A percentile compares a stretch with the other conserved stretches of the same genome.
These are phyloP conservation scores for Machaerirhynchus nigripectus DNA, from an alignment of 2,113 vertebrate genomes.

Conservation along the genomic window DNA sequence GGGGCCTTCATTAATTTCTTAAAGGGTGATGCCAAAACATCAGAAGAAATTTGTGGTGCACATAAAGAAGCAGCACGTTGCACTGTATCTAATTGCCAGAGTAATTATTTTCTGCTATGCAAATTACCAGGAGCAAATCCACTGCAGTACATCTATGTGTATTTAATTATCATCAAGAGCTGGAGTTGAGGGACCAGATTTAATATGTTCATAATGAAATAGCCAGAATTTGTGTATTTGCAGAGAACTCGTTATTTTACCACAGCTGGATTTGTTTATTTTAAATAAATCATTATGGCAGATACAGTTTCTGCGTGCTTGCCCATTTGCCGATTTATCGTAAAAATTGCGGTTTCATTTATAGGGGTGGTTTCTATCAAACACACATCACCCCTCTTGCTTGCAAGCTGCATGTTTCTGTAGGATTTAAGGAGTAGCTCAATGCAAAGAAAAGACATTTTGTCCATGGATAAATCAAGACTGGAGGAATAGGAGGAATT, in stretches of 20 bases:
- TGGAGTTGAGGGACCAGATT: slow-evolving; percentile 12
- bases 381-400: not conserved
- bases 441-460: not conserved
- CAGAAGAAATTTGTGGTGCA: not conserved
- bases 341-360: slow-evolving; percentile 30
- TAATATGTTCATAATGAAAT: slow-evolving; percentile 54
- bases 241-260: slow-evolving; percentile 41
- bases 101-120: slow-evolving; percentile 64
- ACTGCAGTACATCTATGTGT: not conserved
- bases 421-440: not conserved
- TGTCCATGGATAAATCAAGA: not conserved
- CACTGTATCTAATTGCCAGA: slow-evolving; percentile 53
- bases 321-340: not conserved
- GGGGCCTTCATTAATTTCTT: slow-evolving; percentile 40
- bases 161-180: slow-evolving; percentile 67
- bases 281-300: slow-evolving; percentile 54
- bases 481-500: not conserved
- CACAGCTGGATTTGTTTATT: slow-evolving; percentile 63
- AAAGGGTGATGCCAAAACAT: not conserved
- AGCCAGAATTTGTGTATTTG: slow-evolving; percentile 42
- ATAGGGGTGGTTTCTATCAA: slow-evolving; percentile 27
- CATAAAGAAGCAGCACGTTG: not conserved
- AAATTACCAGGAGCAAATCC: slow-evolving; percentile 58
- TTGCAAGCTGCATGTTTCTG: not conserved
- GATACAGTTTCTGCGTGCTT: not conserved